phyloP scores from a whole-genome alignment of 2,888 invertebrate genomes.

The Peribatodes rhomboidaria region DNA sequence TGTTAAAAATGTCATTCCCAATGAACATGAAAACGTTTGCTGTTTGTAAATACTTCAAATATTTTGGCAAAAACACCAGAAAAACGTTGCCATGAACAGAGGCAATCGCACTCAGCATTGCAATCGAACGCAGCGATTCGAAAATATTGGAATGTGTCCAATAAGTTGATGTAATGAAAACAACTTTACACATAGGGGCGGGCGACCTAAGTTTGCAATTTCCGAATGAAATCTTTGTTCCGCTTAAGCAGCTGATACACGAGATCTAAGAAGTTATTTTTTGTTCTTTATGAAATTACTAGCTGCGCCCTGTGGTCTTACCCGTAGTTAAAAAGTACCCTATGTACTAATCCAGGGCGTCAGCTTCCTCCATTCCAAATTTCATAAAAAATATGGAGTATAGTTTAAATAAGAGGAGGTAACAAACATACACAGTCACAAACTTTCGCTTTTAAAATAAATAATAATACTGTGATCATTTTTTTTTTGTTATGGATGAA shows the following conservation, averaged over 20 bases:
- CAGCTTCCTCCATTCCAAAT: too few species aligned
- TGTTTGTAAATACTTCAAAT: constrained; percentile 26
- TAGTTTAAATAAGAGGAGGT: too few species aligned
- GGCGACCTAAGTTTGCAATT: constrained; percentile 75
- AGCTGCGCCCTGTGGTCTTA: too few species aligned
- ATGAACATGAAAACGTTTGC: not conserved
- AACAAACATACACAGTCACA: too few species aligned
- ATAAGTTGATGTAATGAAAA: constrained; percentile 83
- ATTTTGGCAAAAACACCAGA: constrained; percentile 47
- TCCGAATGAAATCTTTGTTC: constrained; percentile 78
- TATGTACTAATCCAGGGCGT: too few species aligned
- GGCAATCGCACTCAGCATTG: constrained; percentile 67
- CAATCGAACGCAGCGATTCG: constrained; percentile 76
- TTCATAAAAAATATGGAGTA: too few species aligned
- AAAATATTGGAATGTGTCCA: constrained; percentile 83
- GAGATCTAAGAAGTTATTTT: not conserved
- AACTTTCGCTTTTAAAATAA: not conserved
- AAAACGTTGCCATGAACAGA: constrained; percentile 68
- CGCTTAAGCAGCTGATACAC: constrained; percentile 62
- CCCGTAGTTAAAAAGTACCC: too few species aligned
- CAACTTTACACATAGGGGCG: constrained; percentile 71
- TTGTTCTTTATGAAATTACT: not conserved
- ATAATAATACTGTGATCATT: too few species aligned
- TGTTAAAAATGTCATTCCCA: not conserved
- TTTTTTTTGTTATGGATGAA: too few species aligned